Evolutionary conservation across 1,140 invertebrate genomes (phyloP).

Genomic region (Aphaenogaster ashmeadi): DNA sequence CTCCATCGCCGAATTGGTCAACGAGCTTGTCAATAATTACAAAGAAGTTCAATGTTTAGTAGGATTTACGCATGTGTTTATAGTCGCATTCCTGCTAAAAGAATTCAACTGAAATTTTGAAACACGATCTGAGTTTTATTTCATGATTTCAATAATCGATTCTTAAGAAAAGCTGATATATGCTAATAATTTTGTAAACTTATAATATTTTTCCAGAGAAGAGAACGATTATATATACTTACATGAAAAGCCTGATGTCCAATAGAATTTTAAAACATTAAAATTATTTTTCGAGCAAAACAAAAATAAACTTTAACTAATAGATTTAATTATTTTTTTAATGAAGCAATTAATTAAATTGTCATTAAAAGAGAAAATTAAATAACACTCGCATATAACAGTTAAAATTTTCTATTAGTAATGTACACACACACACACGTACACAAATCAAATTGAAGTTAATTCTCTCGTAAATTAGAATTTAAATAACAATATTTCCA

Average conservation of each 20-base stretch:
- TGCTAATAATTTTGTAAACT: not conserved
- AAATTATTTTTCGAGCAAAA: not conserved
- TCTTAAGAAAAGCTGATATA: not conserved
- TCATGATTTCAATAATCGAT: not conserved
- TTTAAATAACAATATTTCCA: not conserved
- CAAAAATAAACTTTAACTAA: not conserved
- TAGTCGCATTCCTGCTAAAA: not conserved
- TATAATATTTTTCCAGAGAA: not conserved
- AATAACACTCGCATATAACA: not conserved
- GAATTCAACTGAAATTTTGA: not conserved
- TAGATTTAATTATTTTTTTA: not conserved
- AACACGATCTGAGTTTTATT: not conserved
- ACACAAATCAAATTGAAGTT: not conserved
- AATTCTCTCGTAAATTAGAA: not conserved
- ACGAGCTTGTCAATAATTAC: slow-evolving; percentile 42
- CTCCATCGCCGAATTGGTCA: slow-evolving; percentile 17
- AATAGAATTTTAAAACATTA: not conserved
- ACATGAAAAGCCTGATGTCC: not conserved
- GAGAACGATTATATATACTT: not conserved
- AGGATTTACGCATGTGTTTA: not conserved
- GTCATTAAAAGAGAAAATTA: not conserved
- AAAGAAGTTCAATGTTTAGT: not conserved
- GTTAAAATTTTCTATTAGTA: not conserved
- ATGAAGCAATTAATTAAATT: not conserved
- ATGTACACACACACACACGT: not conserved